phyloP scores from a whole-genome alignment of 2,797 vertebrate species.

The Macropus fuliginosus region DNA sequence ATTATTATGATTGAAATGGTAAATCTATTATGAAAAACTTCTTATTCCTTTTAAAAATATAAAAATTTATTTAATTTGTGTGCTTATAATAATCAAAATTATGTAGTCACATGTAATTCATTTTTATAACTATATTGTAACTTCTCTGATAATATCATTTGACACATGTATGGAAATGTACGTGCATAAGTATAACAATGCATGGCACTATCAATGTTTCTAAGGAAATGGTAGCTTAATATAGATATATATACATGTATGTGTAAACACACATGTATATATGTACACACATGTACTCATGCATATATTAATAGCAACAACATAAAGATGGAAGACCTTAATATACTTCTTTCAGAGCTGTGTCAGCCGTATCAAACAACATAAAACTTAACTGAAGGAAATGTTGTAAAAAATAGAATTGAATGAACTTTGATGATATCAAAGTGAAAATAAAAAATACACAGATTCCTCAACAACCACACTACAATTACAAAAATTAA shows the following conservation, averaged over 20 bases:
- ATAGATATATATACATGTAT: no score
- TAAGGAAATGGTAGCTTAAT: not conserved
- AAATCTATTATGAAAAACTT: no score
- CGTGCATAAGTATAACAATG: not conserved
- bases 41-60: no score
- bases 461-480: not conserved
- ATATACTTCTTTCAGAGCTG: not conserved
- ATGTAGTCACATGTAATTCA: no score
- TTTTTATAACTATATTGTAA: not conserved
- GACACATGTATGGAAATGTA: not conserved
- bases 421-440: not conserved
- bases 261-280: no score
- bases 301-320: not conserved
- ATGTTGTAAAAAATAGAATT: not conserved
- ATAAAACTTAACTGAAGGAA: not conserved
- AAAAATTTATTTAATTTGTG: no score
- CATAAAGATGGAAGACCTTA: not conserved
- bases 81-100: no score
- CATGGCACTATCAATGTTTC: not conserved
- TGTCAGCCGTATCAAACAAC: not conserved
- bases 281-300: not conserved
- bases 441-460: not conserved
- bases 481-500: not conserved
- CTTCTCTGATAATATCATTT: not conserved
- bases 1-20: no score